A percentile compares a stretch with the other conserved stretches of the same genome.
Evolutionary conservation across 2,888 invertebrate species (phyloP).

Genomic region (Atherix ibis): DNA sequence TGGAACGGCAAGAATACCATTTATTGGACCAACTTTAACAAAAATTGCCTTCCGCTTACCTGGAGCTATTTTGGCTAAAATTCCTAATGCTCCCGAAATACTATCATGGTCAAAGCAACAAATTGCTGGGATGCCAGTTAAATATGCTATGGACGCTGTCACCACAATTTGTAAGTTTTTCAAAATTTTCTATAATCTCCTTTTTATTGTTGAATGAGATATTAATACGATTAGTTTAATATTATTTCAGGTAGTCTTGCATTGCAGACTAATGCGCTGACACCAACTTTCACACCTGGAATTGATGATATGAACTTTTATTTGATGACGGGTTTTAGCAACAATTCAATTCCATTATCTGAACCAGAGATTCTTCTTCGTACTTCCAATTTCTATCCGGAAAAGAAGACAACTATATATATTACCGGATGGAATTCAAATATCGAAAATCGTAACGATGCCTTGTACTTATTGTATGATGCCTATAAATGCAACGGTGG

Average conservation of each 20-base stretch:
- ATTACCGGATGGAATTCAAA: background rate
- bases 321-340: background rate
- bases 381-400: background rate
- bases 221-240: background rate
- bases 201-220: background rate
- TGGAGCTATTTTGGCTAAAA: background rate
- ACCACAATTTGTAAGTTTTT: constrained; percentile 6
- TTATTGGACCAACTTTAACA: background rate
- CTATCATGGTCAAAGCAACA: constrained; percentile 7
- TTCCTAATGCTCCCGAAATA: constrained; percentile 7
- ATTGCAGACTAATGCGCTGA: background rate
- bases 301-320: background rate
- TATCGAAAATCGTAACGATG: background rate
- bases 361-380: background rate
- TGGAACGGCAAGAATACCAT: background rate
- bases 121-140: constrained; percentile 8
- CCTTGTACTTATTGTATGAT: background rate
- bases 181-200: background rate
- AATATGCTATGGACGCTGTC: constrained; percentile 1
- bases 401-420: background rate
- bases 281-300: background rate
- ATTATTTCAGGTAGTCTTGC: background rate
- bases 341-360: background rate
- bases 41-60: too few relatives aligned
- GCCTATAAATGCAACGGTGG: background rate